Evolutionary conservation across 2,888 invertebrate species (phyloP).

Genomic region (Prosopocoilus inquinatus): DNA sequence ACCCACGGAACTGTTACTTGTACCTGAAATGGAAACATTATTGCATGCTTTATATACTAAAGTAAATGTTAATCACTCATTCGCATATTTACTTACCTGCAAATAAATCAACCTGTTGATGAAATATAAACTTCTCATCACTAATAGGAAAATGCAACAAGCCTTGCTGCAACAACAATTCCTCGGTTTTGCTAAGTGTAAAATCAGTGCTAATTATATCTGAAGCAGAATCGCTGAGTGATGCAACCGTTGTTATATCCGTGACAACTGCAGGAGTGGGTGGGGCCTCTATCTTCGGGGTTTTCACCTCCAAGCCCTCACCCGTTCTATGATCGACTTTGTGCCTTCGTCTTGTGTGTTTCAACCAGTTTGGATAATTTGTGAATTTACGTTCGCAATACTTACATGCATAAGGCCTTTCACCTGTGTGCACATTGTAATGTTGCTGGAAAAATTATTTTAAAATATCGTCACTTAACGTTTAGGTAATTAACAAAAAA

Average conservation of each 20-base stretch:
- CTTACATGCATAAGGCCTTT: constrained; percentile 57
- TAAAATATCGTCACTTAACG: not conserved
- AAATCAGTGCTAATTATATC: constrained; percentile 36
- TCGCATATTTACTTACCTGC: constrained; percentile 32
- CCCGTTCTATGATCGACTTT: constrained; percentile 49
- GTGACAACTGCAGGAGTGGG: constrained; percentile 5
- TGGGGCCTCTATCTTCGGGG: constrained; percentile 16
- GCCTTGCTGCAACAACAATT: constrained; percentile 41
- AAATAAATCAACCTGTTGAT: constrained; percentile 38
- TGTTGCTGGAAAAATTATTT: constrained; percentile 52
- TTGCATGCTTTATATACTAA: not conserved
- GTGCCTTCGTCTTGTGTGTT: constrained; percentile 59
- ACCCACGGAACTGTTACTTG: constrained; percentile 31
- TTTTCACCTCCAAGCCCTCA: constrained; percentile 34
- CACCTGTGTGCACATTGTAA: constrained; percentile 58
- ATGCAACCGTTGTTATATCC: constrained; percentile 7
- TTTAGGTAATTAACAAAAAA: constrained; percentile 20
- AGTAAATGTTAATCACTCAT: not conserved
- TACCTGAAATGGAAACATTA: constrained; percentile 27
- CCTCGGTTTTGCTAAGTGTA: constrained; percentile 39
- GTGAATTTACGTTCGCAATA: constrained; percentile 58
- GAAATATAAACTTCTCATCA: constrained; percentile 38
- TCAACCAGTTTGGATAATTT: constrained; percentile 58
- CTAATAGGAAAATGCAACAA: constrained; percentile 40
- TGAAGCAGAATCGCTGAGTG: constrained; percentile 6